A percentile compares a stretch with the other conserved stretches of the same genome.
Evolutionary conservation across 2,797 vertebrate genomes (phyloP).

Genomic region (Chromis chromis): DNA sequence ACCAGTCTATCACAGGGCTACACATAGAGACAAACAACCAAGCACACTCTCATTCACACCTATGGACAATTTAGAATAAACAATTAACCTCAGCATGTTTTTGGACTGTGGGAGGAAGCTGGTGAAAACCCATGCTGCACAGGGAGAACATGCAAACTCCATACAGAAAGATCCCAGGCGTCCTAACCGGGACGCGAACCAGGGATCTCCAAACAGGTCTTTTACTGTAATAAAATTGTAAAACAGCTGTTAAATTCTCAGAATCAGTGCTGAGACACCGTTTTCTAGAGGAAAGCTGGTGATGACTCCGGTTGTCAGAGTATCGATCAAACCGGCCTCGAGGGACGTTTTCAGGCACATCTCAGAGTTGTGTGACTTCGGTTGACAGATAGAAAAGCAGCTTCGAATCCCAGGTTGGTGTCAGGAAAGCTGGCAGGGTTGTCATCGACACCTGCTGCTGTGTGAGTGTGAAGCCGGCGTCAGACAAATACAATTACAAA

Average conservation of each 20-base stretch:
- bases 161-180: no score
- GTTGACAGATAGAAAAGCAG: neutral
- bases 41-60: no score
- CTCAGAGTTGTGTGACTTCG: neutral
- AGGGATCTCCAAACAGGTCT: no score
- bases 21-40: no score
- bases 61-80: no score
- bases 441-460: neutral
- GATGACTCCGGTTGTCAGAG: neutral
- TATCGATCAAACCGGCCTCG: neutral
- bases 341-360: neutral
- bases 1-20: no score
- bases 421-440: neutral
- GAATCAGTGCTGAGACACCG: neutral
- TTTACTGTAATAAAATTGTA: neutral
- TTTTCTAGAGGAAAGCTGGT: neutral
- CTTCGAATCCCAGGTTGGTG: neutral
- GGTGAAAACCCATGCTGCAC: no score
- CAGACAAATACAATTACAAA: neutral
- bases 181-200: no score
- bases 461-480: slow-evolving; percentile 8
- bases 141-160: no score
- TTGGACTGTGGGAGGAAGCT: no score
- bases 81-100: no score
- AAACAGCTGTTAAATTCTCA: neutral